Evolutionary conservation across 2,113 vertebrate genomes (phyloP).

Genomic region (Pseudorectes ferrugineus): DNA sequence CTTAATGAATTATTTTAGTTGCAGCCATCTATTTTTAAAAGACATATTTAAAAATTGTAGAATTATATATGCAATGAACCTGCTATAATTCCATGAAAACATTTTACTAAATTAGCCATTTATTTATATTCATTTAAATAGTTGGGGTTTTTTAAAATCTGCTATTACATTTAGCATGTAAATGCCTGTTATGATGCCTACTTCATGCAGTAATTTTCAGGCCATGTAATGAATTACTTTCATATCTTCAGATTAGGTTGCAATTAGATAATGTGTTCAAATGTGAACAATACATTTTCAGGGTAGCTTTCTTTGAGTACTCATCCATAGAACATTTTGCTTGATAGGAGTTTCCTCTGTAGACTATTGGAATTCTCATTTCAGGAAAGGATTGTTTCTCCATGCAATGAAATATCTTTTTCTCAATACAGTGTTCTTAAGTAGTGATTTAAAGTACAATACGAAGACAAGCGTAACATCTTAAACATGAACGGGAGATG

Average conservation of each 20-base stretch:
- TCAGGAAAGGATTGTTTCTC: background rate
- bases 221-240: background rate
- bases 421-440: background rate
- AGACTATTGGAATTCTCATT: background rate
- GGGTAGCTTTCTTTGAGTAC: background rate
- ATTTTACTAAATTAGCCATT: slow-evolving; percentile 15
- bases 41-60: background rate
- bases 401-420: background rate
- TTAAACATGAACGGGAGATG: background rate
- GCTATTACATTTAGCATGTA: background rate
- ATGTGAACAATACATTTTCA: background rate
- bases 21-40: background rate
- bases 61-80: background rate
- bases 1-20: background rate
- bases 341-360: background rate
- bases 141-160: background rate
- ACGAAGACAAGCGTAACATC: background rate
- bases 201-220: slow-evolving; percentile 7
- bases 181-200: background rate
- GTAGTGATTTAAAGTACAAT: background rate
- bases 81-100: background rate
- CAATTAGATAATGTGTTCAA: background rate
- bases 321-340: background rate
- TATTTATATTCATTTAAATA: slow-evolving; percentile 36
- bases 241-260: slow-evolving; percentile 9